Evolutionary conservation across 2,113 vertebrate genomes (phyloP).

Genomic region (Oriolus oriolus): DNA sequence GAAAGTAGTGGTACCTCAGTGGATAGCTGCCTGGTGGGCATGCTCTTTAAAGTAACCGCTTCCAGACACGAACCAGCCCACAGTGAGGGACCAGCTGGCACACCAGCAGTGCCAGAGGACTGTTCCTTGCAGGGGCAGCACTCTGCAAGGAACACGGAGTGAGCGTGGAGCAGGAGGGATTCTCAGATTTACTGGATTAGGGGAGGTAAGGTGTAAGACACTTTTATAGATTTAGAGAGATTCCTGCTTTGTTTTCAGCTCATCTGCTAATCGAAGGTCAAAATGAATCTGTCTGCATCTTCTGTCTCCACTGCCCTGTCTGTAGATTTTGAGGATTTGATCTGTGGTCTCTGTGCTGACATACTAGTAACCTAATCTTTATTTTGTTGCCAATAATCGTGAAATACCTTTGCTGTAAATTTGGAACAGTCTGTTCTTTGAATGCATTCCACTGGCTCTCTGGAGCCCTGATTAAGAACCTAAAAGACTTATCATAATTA

Average conservation of each 20-base stretch:
- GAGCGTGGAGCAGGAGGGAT: not conserved
- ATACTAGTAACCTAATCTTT: not conserved
- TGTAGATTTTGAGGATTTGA: not conserved
- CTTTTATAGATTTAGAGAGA: not conserved
- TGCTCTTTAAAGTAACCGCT: not conserved
- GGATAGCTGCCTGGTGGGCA: not conserved
- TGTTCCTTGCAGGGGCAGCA: not conserved
- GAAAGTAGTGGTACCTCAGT: not conserved
- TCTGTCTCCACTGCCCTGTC: not conserved
- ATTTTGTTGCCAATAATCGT: not conserved
- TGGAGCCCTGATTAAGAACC: not conserved
- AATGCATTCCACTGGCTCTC: not conserved
- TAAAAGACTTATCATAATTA: not conserved
- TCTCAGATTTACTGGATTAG: not conserved
- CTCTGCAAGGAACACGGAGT: fast-evolving
- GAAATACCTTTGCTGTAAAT: not conserved
- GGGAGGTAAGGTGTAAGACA: not conserved
- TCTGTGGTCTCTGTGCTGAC: not conserved
- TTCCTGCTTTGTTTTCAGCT: not conserved
- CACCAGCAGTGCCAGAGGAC: not conserved
- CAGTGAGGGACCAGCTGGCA: not conserved
- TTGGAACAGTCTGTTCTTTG: not conserved
- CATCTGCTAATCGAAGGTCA: not conserved
- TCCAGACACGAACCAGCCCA: not conserved
- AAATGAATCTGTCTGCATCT: not conserved